Evolutionary conservation across 2,797 vertebrate genomes (phyloP), one percentile per base, ranked within the genome.

Genomic region (Gymnodraco acuticeps): DNA sequence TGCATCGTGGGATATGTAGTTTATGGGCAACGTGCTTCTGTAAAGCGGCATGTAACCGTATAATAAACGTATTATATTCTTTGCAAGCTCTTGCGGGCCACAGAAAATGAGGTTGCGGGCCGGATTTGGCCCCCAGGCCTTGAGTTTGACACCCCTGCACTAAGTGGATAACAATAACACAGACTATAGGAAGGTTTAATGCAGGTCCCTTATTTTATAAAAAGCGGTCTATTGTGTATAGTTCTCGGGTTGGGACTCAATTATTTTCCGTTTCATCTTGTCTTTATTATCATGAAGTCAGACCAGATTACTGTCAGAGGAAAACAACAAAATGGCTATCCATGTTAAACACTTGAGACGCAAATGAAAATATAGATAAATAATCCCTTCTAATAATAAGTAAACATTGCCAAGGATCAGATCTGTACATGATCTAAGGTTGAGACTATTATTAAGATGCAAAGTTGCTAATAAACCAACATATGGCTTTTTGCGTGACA

Each of bases 161-260:
- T 86, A 61, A 77, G 66, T 72, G 65, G 58, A 76, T 67, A 69
- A 80, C 75, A 81, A 67, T 64, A 64, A 71, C 56, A 74, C 20
- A 42, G 73, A 70, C 63, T 65, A 47, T 62, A 42, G 71, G 59
- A 69, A 85, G 64, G 41, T 78, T 85, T 82, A 71, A 80, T 64
- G 63, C 23, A 58, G 31, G 68, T 53, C 33, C 43, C 45, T 74
- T 60, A 43, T 54, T 73, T 81, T 72, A 38, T 61, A 59, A 80
- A 64, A 79, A 68, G 20, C 65, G 54, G 27, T 68, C 20, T 70
- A 41, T 23, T 73, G 27, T 46, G 55, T 46, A 48, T 13, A 1
- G 10, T 52, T 70, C 45, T 72, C 3, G 42, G 9, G 69, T 27
- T 13, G 42, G 52, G 42, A 75, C 17, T 51, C 15, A 73, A 81